Base-by-base conservation (phyloP, 2,888 invertebrate genomes). In the Fissipunctia ypsillon region DNA sequence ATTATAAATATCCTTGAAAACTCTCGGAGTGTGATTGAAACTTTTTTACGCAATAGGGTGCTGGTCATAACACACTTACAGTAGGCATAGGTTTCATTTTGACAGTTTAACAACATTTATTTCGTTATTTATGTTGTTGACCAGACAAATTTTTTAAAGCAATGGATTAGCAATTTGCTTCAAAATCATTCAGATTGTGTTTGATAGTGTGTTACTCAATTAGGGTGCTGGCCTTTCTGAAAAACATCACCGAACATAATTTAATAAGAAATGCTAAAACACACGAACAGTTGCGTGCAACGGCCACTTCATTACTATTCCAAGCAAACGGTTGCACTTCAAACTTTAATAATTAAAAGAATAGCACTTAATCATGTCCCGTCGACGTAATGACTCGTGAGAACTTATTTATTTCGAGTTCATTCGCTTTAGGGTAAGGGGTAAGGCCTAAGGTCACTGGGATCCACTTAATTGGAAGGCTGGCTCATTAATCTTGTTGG, bases 271-370 rank as follows among this genome's bases (percentile, higher is more conserved):
- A 56, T 31, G 9, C 9, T 28, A 19, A 54, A 54, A 19, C 28
- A 28, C 28, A 9, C 6, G 9, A 56, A 28, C 54, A 56, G 43
- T 61, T 43, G n/a, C n/a, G 19, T 19, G n/a, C 16, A 16, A 22
- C 25, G 2, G 4, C 12, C 10, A 56, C 14, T 61, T 68, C 48
- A 63, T 63, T 50, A 28, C 2, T 0, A 72, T 59, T n/a, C 4
- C 31, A 22, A 59, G n/a, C 6, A 31, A 45, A 64, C 67, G 43
- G 45, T 45, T 52, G 77, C 59, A 60, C 45, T 75, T 52, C 52
- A 50, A 83, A 81, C 43, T 83, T 78, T 70, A 50, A 83, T 59
- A 69, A 75, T 76, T 72, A 82, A 73, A 77, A 80, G 70, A 81
- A 73, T 45, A 65, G 48, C 64, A 60, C 65, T 82, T 61, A 56